These are phyloP conservation scores for Myiotriccus ornatus DNA, from an alignment of 2,797 vertebrate genomes.

Conservation along the genomic window DNA sequence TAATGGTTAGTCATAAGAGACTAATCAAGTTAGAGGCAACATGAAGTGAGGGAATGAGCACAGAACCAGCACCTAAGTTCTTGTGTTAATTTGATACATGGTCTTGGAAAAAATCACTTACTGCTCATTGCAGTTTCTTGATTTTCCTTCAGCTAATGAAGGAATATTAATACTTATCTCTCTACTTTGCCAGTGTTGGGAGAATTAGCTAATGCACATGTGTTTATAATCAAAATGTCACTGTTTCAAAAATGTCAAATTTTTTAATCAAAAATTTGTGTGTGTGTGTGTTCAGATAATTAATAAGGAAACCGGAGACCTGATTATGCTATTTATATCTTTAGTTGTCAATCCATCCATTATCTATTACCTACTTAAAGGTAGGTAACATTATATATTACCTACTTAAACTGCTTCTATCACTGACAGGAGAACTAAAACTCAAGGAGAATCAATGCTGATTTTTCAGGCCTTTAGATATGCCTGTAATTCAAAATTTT, in stretches of 20 bases:
- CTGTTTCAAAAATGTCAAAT: neutral
- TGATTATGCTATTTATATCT: neutral
- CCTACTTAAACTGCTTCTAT: neutral
- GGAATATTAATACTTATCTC: neutral
- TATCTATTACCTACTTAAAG: neutral
- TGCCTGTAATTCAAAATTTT: neutral
- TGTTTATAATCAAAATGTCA: neutral
- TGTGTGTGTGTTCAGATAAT: neutral
- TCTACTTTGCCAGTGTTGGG: neutral
- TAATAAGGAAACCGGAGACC: neutral
- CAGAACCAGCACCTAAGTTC: neutral
- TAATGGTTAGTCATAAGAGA: slow-evolving; percentile 44
- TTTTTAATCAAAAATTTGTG: neutral
- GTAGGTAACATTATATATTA: neutral
- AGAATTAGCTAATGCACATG: neutral
- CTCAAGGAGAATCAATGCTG: neutral
- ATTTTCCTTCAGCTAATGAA: slow-evolving; percentile 6
- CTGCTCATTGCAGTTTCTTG: neutral
- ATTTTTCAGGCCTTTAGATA: neutral
- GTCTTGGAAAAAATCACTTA: slow-evolving; percentile 8
- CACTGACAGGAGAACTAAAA: neutral
- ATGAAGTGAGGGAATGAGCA: slow-evolving; percentile 24
- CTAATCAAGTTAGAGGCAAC: slow-evolving; percentile 45
- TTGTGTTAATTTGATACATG: slow-evolving; percentile 8
- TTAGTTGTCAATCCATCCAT: neutral